Percentiles rank a stretch among this genome's conserved stretches.
Conservation (phyloP, 2,888 invertebrate species). For the Andrena haemorrhoa region DNA sequence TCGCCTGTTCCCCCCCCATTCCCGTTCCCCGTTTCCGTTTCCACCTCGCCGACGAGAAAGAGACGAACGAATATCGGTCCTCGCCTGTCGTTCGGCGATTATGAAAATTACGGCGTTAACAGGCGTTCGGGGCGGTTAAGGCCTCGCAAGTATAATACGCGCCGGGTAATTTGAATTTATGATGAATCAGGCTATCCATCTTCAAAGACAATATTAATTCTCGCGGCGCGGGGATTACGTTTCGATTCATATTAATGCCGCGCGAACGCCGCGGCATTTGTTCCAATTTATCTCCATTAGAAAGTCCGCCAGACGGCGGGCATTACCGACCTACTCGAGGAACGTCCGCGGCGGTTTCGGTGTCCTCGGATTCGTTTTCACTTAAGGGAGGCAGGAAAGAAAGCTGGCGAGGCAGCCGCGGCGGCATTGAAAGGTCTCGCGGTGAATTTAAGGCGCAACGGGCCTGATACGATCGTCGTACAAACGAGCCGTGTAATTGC, state of each 20-base stretch:
- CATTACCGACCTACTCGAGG: constrained; percentile 26
- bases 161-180: constrained; percentile 48
- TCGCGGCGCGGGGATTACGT: constrained; percentile 28
- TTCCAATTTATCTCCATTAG: constrained; percentile 31
- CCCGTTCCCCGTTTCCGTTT: not conserved
- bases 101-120: constrained; percentile 52
- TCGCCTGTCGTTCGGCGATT: constrained; percentile 44
- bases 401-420: not conserved
- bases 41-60: not conserved
- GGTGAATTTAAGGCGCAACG: constrained; percentile 47
- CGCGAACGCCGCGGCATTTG: constrained; percentile 19
- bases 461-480: constrained; percentile 54
- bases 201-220: constrained; percentile 54
- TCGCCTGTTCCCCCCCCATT: not conserved
- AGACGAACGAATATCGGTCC: constrained; percentile 36
- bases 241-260: constrained; percentile 49
- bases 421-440: constrained; percentile 16
- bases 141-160: constrained; percentile 30
- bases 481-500: constrained; percentile 65
- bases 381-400: constrained; percentile 1
- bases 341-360: not conserved
- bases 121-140: constrained; percentile 17
- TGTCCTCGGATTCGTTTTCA: constrained; percentile 25
- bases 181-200: constrained; percentile 41
- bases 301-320: not conserved